phyloP scores from a whole-genome alignment of 1,140 invertebrate genomes.

The Gyrodactylus salaris region DNA sequence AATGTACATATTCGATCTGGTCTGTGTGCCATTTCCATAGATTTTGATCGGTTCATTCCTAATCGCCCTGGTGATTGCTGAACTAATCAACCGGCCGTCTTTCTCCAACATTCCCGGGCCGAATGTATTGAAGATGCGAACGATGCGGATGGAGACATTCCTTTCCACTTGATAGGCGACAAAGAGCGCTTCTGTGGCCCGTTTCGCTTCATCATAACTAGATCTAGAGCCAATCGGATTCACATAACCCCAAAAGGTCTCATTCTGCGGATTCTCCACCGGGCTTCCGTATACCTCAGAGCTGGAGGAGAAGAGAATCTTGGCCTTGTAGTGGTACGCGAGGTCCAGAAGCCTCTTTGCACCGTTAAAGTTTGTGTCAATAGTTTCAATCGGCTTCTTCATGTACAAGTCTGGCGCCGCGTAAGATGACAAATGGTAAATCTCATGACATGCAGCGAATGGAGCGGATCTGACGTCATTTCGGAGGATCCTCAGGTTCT shows the following conservation, averaged over 20 bases:
- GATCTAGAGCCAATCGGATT: slow-evolving; percentile 79
- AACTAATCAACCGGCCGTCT: slow-evolving; percentile 86
- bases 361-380: slow-evolving; percentile 90
- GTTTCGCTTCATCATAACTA: slow-evolving; percentile 94
- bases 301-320: slow-evolving; percentile 73
- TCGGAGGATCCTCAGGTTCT: slow-evolving; percentile 91
- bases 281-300: slow-evolving; percentile 55
- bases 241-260: slow-evolving; percentile 73
- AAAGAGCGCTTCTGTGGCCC: slow-evolving; percentile 71
- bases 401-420: slow-evolving; percentile 96
- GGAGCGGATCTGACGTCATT: slow-evolving; percentile 50
- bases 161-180: slow-evolving; percentile 67
- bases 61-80: slow-evolving; percentile 82
- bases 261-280: slow-evolving; percentile 17
- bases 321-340: slow-evolving; percentile 62
- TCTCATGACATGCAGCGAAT: slow-evolving; percentile 45
- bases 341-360: slow-evolving; percentile 94
- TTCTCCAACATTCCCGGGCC: slow-evolving; percentile 98
- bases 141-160: slow-evolving; percentile 62
- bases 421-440: slow-evolving; percentile 89
- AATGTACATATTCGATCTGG: slow-evolving; percentile 87
- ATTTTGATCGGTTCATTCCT: slow-evolving; percentile 76
- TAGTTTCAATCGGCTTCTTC: slow-evolving; percentile 96
- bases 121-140: slow-evolving; percentile 93
- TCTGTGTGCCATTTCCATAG: slow-evolving; percentile 77